Conservation (phyloP, 2,888 invertebrate species). For the Microdon myrmicae region DNA sequence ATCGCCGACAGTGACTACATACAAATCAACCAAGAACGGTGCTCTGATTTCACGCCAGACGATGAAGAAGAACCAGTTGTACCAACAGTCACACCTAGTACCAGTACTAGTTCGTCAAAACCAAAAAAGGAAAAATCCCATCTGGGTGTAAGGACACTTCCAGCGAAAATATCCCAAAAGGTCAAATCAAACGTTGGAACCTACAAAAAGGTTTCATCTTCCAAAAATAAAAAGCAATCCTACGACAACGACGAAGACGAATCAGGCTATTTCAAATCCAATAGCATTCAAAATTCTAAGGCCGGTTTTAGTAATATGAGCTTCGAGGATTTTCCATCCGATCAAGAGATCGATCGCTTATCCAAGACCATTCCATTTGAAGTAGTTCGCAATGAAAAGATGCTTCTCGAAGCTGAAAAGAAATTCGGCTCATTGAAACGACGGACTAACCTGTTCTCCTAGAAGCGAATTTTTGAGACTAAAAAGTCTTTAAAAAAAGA, state of each 20-base stretch:
- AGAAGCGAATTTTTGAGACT: conserved; percentile 59
- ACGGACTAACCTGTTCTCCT: conserved; percentile 70
- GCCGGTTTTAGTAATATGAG: conserved; percentile 80
- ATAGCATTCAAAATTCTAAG: conserved; percentile 66
- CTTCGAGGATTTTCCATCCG: conserved; percentile 78
- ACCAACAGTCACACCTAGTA: conserved; percentile 18
- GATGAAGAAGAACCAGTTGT: conserved; percentile 66
- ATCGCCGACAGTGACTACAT: conserved; percentile 65
- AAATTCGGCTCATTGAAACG: conserved; percentile 68
- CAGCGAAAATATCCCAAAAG: conserved; percentile 65
- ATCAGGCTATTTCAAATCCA: conserved; percentile 62
- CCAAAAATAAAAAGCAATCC: conserved; percentile 52
- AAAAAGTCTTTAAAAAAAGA: conserved; percentile 57
- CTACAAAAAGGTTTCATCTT: conserved; percentile 63
- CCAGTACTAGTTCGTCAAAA: conserved; percentile 53
- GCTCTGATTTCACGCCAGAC: conserved; percentile 64
- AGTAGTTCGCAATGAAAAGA: conserved; percentile 70
- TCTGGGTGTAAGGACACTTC: conserved; percentile 63
- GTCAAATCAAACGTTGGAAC: conserved; percentile 61
- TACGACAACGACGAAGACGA: conserved; percentile 36
- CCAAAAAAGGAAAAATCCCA: conserved; percentile 64
- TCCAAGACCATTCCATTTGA: conserved; percentile 72
- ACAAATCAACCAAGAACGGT: conserved; percentile 63
- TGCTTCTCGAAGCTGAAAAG: conserved; percentile 68
- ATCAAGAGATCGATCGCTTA: conserved; percentile 69